Conservation (phyloP, 2,888 invertebrate species). For the Troides oblongomaculatus region DNA sequence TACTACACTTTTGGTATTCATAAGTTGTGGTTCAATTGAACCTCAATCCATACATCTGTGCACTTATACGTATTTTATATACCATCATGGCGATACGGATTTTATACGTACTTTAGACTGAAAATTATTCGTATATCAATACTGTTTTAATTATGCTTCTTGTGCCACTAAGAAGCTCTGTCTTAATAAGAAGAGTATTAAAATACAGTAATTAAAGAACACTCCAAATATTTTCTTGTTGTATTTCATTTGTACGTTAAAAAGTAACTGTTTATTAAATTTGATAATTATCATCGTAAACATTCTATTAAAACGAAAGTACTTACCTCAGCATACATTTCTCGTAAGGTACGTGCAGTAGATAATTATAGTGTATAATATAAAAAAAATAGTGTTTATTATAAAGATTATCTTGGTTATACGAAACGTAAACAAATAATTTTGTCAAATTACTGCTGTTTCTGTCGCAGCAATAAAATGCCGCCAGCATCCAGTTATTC, state of each 20-base stretch:
- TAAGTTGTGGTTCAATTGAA: background rate
- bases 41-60: too few relatives aligned
- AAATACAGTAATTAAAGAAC: too few relatives aligned
- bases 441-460: slow-evolving; percentile 19
- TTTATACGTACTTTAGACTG: background rate
- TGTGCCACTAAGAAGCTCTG: background rate
- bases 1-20: background rate
- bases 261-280: background rate
- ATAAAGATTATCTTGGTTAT: background rate
- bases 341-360: background rate
- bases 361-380: background rate
- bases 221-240: too few relatives aligned
- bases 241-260: background rate
- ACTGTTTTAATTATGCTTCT: background rate
- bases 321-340: slow-evolving; percentile 15
- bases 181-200: too few relatives aligned
- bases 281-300: slow-evolving; percentile 8
- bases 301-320: slow-evolving; percentile 4
- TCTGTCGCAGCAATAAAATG: slow-evolving; percentile 31
- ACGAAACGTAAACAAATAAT: slow-evolving; percentile 1
- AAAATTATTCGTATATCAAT: background rate
- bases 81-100: too few relatives aligned
- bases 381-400: background rate
- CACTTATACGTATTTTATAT: too few relatives aligned
- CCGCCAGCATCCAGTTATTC: slow-evolving; percentile 27